A percentile compares a stretch with the other conserved stretches of the same genome.
Conservation (phyloP, 1,140 invertebrate genomes). For the Carposina sasakii region DNA sequence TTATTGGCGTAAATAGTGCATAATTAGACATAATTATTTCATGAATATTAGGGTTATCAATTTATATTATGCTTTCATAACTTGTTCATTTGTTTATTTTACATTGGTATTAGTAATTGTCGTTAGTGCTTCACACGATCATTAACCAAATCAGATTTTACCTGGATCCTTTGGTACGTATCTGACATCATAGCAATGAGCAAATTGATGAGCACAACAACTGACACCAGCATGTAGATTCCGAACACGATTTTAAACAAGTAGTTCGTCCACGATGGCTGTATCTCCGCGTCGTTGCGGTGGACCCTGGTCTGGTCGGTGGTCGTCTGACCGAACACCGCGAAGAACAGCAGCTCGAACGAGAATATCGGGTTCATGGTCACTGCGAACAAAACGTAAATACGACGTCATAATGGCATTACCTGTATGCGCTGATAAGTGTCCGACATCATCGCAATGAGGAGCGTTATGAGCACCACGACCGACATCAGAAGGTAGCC, state of each 20-base stretch:
- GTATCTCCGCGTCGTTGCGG: conserved; percentile 70
- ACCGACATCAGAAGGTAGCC: conserved; percentile 98
- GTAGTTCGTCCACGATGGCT: conserved; percentile 83
- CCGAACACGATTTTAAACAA: conserved; percentile 89
- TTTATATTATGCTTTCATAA: no score
- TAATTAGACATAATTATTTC: no score
- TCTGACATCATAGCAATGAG: conserved; percentile 99
- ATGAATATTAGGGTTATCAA: no score
- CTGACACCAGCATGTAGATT: conserved; percentile 98
- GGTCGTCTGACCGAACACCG: conserved; percentile 97
- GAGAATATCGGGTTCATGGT: conserved; percentile 88
- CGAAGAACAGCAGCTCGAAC: conserved; percentile 98
- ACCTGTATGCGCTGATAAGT: conserved; percentile 98
- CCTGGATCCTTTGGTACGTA: conserved; percentile 98
- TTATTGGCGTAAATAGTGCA: no score
- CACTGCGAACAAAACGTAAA: conserved; percentile 82
- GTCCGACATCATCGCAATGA: conserved; percentile 99
- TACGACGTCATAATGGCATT: conserved; percentile 58
- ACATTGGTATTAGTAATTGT: neutral
- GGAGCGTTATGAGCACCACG: conserved; percentile 97
- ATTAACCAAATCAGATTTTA: conserved; percentile 43
- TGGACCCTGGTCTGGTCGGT: conserved; percentile 85
- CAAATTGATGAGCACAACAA: conserved; percentile 98
- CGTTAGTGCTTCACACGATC: neutral
- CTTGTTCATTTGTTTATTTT: no score